Evolutionary conservation across 2,888 invertebrate species (phyloP), one percentile per base, ranked within the genome.

Genomic region (Eilema sororculum): DNA sequence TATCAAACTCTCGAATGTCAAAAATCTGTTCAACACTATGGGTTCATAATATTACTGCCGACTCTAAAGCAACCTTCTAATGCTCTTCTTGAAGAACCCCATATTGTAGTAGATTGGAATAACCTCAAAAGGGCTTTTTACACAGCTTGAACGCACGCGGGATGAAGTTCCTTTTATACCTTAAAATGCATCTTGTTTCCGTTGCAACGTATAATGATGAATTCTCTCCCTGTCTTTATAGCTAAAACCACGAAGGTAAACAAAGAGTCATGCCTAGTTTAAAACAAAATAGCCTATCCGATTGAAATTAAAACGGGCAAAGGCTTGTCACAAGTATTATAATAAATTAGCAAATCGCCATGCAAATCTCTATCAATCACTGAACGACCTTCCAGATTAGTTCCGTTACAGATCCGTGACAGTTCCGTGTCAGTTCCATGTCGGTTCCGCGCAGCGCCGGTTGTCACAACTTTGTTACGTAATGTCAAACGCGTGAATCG

Each of bases 371-470:
- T 71, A 78, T 74, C 72, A 74, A 78, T 78, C 63, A 28, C 46
- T 13, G 24, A 5, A 22, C 65, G 79, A 78, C 81, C 81, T 80
- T 80, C 73, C 25, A 25, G 6, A 81, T 80, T 76, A 37, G 79
- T 81, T 79, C 77, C 76, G 76, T 78, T 73, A 69, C 68, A 64
- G 76, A 79, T 80, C 71, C 70, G 77, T 72, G 76, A 69, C 77
- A 69, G 68, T 59, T 74, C 25, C 41, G 68, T 60, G 71, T 78
- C 75, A 73, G 73, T 46, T 52, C 41, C 71, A 69, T 67, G 69
- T 78, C 75, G 72, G 73, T 56, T 57, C 60, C 71, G 68, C 56
- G 71, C 63, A 60, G 72, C 69, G 69, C 67, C 61, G 67, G 67
- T 69, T 76, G 77, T 61, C 63, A 73, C 74, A 65, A 58, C 56